phyloP scores from a whole-genome alignment of 2,888 invertebrate species.

The Ophraella communa region DNA sequence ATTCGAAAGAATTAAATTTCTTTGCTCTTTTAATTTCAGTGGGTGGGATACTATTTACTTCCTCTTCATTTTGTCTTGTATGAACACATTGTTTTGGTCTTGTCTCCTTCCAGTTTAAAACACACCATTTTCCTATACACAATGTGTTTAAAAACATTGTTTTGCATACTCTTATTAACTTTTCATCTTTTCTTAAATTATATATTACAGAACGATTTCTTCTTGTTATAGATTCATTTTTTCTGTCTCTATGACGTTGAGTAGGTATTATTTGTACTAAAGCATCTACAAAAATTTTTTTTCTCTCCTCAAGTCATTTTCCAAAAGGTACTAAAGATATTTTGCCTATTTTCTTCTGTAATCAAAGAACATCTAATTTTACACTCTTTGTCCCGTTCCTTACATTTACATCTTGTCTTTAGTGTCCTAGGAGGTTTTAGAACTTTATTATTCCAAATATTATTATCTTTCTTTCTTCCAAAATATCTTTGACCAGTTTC shows the following conservation, averaged over 20 bases:
- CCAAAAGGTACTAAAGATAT: slow-evolving; percentile 11
- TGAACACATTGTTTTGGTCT: neutral
- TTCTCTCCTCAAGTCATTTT: slow-evolving; percentile 7
- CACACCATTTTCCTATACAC: neutral
- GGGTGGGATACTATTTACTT: neutral
- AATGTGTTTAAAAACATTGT: slow-evolving; percentile 23
- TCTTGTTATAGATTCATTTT: slow-evolving; percentile 1
- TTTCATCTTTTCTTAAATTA: neutral
- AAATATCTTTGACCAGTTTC: slow-evolving; percentile 21
- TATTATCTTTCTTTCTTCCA: slow-evolving; percentile 12
- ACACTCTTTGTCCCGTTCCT: neutral
- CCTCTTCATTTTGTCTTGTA: neutral
- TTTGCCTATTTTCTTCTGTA: slow-evolving; percentile 7
- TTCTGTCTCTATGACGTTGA: slow-evolving; percentile 2
- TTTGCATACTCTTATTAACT: slow-evolving; percentile 22
- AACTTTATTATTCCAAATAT: slow-evolving; percentile 6
- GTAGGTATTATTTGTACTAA: slow-evolving; percentile 9
- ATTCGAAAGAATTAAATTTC: slow-evolving; percentile 2
- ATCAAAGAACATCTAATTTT: neutral
- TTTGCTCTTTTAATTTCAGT: neutral
- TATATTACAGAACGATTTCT: neutral
- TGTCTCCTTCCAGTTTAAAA: slow-evolving; percentile 3
- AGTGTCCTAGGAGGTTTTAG: neutral
- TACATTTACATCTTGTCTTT: slow-evolving; percentile 9
- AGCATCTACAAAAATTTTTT: slow-evolving; percentile 3